Evolutionary conservation across 1,140 invertebrate species (phyloP).

Genomic region (Drosophila setifemur): DNA sequence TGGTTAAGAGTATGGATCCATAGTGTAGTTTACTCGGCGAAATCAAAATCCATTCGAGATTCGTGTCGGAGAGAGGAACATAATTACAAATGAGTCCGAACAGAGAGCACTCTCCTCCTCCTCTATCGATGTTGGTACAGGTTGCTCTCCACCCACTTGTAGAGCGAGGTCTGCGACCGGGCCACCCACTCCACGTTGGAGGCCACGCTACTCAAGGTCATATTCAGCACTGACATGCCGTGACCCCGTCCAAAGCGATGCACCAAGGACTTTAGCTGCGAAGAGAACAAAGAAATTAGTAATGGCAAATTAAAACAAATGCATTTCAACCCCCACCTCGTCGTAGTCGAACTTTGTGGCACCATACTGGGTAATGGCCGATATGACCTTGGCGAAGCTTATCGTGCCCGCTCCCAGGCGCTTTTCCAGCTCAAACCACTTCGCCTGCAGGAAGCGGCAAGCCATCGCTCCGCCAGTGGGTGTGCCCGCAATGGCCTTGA

Average conservation of each 20-base stretch:
- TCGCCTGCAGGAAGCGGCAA: conserved; percentile 89
- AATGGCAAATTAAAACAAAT: neutral
- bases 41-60: conserved; percentile 23
- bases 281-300: neutral
- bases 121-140: conserved; percentile 72
- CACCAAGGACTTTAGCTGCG: conserved; percentile 74
- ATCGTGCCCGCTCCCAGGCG: conserved; percentile 87
- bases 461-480: conserved; percentile 87
- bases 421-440: conserved; percentile 87
- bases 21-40: conserved; percentile 42
- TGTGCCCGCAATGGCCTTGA: conserved; percentile 87
- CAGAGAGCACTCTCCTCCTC: conserved; percentile 8
- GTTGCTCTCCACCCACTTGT: conserved; percentile 81
- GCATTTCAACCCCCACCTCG: conserved; percentile 84
- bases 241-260: conserved; percentile 81
- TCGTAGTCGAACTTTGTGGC: conserved; percentile 88
- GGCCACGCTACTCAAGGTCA: conserved; percentile 81
- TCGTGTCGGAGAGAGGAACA: conserved; percentile 64
- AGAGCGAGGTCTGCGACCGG: conserved; percentile 75
- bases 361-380: conserved; percentile 87
- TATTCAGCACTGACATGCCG: conserved; percentile 79
- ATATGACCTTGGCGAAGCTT: conserved; percentile 87
- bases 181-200: conserved; percentile 82
- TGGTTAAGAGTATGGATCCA: conserved; percentile 64
- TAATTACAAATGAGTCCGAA: conserved; percentile 74